phyloP scores from a whole-genome alignment of 2,888 invertebrate species.

The Harpalus rufipes region DNA sequence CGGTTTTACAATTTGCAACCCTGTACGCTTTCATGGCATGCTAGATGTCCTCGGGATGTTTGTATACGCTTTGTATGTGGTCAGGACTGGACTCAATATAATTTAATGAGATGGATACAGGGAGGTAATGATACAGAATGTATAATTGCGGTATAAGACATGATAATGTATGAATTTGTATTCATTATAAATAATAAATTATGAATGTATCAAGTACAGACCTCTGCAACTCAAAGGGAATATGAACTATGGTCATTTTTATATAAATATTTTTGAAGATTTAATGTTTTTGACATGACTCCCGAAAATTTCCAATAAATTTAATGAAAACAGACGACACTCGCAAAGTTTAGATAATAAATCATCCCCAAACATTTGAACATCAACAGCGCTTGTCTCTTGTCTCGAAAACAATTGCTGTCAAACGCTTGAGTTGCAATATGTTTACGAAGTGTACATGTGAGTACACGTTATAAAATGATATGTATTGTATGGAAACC shows the following conservation, averaged over 20 bases:
- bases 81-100: slow-evolving; percentile 32
- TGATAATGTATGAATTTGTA: too few relatives aligned
- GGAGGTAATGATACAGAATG: neutral
- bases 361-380: slow-evolving; percentile 34
- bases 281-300: neutral
- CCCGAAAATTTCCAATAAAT: slow-evolving; percentile 25
- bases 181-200: too few relatives aligned
- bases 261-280: too few relatives aligned
- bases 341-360: slow-evolving; percentile 17
- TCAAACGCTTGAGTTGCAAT: slow-evolving; percentile 26
- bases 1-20: slow-evolving; percentile 49
- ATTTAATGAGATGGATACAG: slow-evolving; percentile 32
- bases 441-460: slow-evolving; percentile 9
- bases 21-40: slow-evolving; percentile 2
- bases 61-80: slow-evolving; percentile 8
- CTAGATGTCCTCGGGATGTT: slow-evolving; percentile 8
- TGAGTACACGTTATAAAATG: neutral
- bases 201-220: too few relatives aligned
- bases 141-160: neutral
- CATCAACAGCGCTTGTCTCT: slow-evolving; percentile 32
- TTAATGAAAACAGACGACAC: slow-evolving; percentile 31
- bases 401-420: slow-evolving; percentile 29
- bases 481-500: neutral
- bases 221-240: too few relatives aligned
- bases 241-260: too few relatives aligned